Conservation (phyloP, 2,888 invertebrate species). For the Meganola albula region DNA sequence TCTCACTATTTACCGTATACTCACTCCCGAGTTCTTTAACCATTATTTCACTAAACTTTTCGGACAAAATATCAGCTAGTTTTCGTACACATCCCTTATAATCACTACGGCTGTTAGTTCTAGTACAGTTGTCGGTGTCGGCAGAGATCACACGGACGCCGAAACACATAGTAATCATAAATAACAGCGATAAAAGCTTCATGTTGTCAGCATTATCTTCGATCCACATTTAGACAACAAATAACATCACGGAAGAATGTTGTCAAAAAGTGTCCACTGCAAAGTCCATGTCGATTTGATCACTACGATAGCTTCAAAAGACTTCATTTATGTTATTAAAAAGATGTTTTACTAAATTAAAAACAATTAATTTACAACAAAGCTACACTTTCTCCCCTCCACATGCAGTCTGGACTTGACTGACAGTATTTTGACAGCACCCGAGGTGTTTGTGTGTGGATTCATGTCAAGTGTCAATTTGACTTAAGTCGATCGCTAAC, state of each 20-base stretch:
- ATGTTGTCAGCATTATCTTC: conserved; percentile 61
- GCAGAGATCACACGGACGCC: conserved; percentile 41
- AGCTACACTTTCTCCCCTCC: conserved; percentile 8
- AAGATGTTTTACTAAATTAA: conserved; percentile 12
- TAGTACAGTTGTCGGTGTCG: conserved; percentile 59
- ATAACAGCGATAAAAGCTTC: conserved; percentile 58
- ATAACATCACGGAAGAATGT: conserved; percentile 21
- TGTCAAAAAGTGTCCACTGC: conserved; percentile 15
- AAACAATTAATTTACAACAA: no score
- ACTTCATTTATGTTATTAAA: conserved; percentile 23
- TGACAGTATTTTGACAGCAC: no score
- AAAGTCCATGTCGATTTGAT: conserved; percentile 7
- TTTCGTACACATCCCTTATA: conserved; percentile 55
- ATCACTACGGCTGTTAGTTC: conserved; percentile 54
- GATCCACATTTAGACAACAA: conserved; percentile 27
- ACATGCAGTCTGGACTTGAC: no score
- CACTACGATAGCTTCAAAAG: conserved; percentile 12
- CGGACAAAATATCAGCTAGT: conserved; percentile 52
- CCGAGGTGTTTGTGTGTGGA: no score
- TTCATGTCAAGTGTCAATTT: no score
- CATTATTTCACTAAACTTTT: conserved; percentile 58
- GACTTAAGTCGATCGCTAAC: no score
- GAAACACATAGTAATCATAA: conserved; percentile 46
- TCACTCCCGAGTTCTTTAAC: conserved; percentile 65
- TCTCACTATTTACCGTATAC: conserved; percentile 59